Evolutionary conservation across 1,140 invertebrate species (phyloP).

Genomic region (Listronotus oregonensis): DNA sequence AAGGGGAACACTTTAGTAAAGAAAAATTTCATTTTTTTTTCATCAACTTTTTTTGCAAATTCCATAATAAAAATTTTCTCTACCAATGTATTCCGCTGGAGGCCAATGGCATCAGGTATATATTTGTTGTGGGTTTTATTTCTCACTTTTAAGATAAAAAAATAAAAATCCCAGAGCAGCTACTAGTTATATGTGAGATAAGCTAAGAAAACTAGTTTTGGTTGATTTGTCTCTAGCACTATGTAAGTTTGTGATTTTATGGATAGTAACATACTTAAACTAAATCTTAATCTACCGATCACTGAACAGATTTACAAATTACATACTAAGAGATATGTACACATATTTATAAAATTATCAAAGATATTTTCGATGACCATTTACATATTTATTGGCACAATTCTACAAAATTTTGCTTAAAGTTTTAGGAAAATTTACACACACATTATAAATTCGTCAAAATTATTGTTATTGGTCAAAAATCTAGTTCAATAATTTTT

Average conservation of each 20-base stretch:
- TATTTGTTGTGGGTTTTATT: too few relatives aligned
- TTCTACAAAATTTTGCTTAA: slow-evolving; percentile 39
- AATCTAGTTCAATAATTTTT: slow-evolving; percentile 23
- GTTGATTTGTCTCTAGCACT: not conserved
- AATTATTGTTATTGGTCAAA: slow-evolving; percentile 49
- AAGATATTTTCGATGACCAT: slow-evolving; percentile 49
- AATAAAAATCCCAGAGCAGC: too few relatives aligned
- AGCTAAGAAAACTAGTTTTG: too few relatives aligned
- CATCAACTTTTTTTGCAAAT: too few relatives aligned
- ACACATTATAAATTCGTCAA: slow-evolving; percentile 45
- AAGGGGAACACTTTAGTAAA: too few relatives aligned
- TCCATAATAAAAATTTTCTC: too few relatives aligned
- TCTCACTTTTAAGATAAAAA: too few relatives aligned
- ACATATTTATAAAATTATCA: slow-evolving; percentile 46
- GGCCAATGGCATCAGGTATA: too few relatives aligned
- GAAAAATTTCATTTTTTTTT: too few relatives aligned
- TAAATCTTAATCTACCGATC: slow-evolving; percentile 36
- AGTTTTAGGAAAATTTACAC: slow-evolving; percentile 31
- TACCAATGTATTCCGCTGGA: too few relatives aligned
- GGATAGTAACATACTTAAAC: slow-evolving; percentile 9
- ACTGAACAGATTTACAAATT: slow-evolving; percentile 33
- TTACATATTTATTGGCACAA: slow-evolving; percentile 44
- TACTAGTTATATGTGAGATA: too few relatives aligned
- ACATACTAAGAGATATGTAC: slow-evolving; percentile 47
- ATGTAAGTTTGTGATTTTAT: slow-evolving; percentile 5